phyloP scores from a whole-genome alignment of 2,797 vertebrate genomes.

The Melanotaenia pygmaea region DNA sequence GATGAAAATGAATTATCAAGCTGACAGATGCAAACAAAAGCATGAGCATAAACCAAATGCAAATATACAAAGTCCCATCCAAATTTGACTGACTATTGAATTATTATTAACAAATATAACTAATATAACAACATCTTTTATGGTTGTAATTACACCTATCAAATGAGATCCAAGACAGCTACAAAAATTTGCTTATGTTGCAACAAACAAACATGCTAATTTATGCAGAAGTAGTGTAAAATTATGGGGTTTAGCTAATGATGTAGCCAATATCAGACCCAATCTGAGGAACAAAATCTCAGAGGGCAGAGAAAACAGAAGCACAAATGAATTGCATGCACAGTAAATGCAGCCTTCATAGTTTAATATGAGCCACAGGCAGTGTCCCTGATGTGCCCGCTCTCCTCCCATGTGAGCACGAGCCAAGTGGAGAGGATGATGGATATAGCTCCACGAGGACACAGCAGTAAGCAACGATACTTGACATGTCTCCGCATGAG shows the following conservation, averaged over 20 bases:
- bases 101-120: slow-evolving; percentile 1
- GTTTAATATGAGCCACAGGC: slow-evolving; percentile 73
- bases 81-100: slow-evolving; percentile 15
- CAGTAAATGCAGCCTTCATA: slow-evolving; percentile 59
- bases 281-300: slow-evolving; percentile 46
- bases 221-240: slow-evolving; percentile 52
- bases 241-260: slow-evolving; percentile 52
- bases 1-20: slow-evolving; percentile 41
- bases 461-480: slow-evolving; percentile 56
- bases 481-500: slow-evolving; percentile 72
- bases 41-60: slow-evolving; percentile 20
- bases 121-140: background rate
- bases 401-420: slow-evolving; percentile 65
- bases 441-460: slow-evolving; percentile 66
- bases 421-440: slow-evolving; percentile 72
- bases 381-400: slow-evolving; percentile 69
- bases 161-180: slow-evolving; percentile 37
- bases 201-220: slow-evolving; percentile 60
- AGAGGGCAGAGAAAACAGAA: slow-evolving; percentile 59
- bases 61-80: slow-evolving; percentile 6
- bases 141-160: background rate
- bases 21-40: slow-evolving; percentile 21
- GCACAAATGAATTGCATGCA: slow-evolving; percentile 65
- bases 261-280: slow-evolving; percentile 27
- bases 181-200: slow-evolving; percentile 33